Evolutionary conservation across 1,140 invertebrate species (phyloP).

Genomic region (Pseudomyrmex concolor): DNA sequence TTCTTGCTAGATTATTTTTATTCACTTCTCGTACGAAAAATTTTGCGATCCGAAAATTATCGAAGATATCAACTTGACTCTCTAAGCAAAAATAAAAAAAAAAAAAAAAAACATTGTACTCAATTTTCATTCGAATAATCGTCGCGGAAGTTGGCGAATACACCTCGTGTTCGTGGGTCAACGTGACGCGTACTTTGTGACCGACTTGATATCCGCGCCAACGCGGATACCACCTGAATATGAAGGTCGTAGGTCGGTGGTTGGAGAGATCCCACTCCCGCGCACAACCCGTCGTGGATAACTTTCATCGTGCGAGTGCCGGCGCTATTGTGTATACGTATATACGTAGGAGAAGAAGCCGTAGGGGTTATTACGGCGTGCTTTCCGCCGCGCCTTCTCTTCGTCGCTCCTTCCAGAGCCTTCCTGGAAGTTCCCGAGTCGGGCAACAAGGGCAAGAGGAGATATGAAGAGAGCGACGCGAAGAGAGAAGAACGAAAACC

Average conservation of each 20-base stretch:
- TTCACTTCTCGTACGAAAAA: too few relatives aligned
- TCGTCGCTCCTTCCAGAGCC: slow-evolving; percentile 37
- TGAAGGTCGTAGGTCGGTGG: slow-evolving; percentile 49
- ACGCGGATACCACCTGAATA: slow-evolving; percentile 34
- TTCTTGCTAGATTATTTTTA: too few relatives aligned
- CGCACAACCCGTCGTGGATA: slow-evolving; percentile 56
- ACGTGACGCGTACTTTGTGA: not conserved
- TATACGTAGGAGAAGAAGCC: slow-evolving; percentile 49
- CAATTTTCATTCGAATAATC: not conserved
- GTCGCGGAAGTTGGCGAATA: slow-evolving; percentile 9
- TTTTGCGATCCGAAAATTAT: too few relatives aligned
- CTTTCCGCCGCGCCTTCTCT: slow-evolving; percentile 39
- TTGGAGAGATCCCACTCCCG: slow-evolving; percentile 46
- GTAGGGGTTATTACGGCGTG: slow-evolving; percentile 69
- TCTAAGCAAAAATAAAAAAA: too few relatives aligned
- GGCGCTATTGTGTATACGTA: slow-evolving; percentile 54
- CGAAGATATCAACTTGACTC: too few relatives aligned
- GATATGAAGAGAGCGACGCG: slow-evolving; percentile 32
- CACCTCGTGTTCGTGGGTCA: not conserved
- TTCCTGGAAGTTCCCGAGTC: slow-evolving; percentile 38
- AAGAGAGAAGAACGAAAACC: slow-evolving; percentile 34
- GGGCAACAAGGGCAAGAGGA: slow-evolving; percentile 19
- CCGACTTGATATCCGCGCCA: slow-evolving; percentile 33
- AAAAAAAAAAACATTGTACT: too few relatives aligned
- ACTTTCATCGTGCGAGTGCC: slow-evolving; percentile 66